Base-by-base conservation (phyloP, 2,797 vertebrate genomes). In the Syngnathus rostellatus region DNA sequence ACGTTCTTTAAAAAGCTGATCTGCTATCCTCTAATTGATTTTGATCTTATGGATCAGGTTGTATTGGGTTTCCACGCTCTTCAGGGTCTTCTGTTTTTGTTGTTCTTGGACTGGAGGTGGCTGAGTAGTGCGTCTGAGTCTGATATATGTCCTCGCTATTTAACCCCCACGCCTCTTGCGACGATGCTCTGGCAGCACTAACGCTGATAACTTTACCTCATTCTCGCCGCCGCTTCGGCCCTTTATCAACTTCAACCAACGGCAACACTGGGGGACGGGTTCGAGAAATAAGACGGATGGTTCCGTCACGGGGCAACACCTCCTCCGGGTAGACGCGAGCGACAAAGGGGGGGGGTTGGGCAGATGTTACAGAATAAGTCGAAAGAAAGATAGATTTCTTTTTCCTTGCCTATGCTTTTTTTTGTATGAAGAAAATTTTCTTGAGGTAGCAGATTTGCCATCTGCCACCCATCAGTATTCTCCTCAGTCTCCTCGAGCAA, bases 281-380 rank as follows among this genome's bases (percentile, higher is more conserved):
- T 61, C 64, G 19, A 38, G 54, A 55, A 23, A 48, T 31, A 60
- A 68, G 53, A 72, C 76, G 79, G 77, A 81, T 72, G 77, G 79
- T 72, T 72, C 67, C 58, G 62, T 64, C 45, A 9, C 64, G 55
- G 72, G 77, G 77, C 50, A 17, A 51, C 12, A 64, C 75, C 70
- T 71, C 75, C 70, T 64, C 66, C 2, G 68, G 62, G 77, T 1
- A 23, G 80, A 83, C 84, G 87, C 84, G 80, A 86, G 43, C 10
- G 50, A n/a, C 2, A 19, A 8, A 2, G n/a, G n/a, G 50, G n/a
- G 7, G 9, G n/a, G 21, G 25, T 25, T 23, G n/a, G n/a, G 51
- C 17, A 17, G 14, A 31, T 31, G 31, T 31, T 31, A 31, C 3
- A 31, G 31, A 31, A 21, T 54, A 10, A 9, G 51, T 6, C 1